Conservation (phyloP, 2,888 invertebrate species). For the Smittia aterrima region DNA sequence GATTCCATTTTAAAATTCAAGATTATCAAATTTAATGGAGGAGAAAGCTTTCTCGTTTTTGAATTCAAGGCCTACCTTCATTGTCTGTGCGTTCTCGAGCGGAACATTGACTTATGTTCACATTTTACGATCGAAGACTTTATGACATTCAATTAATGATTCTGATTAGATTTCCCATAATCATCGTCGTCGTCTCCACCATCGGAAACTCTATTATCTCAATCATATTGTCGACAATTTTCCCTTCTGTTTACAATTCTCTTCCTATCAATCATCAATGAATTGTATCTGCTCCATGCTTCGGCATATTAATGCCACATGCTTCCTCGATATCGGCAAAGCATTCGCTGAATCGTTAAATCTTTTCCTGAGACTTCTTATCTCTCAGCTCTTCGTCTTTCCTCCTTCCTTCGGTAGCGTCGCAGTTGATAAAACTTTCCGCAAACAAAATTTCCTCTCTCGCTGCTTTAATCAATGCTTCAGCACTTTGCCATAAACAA, state of each 20-base stretch:
- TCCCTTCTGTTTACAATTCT: conserved; percentile 18
- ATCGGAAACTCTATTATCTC: background rate
- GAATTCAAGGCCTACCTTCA: no score
- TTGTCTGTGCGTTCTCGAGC: no score
- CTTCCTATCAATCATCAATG: conserved; percentile 37
- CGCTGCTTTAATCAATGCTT: conserved; percentile 30
- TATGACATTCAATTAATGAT: conserved; percentile 29
- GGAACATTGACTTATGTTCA: no score
- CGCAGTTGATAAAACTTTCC: background rate
- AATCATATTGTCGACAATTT: conserved; percentile 1
- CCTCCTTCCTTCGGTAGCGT: background rate
- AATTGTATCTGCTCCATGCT: conserved; percentile 30
- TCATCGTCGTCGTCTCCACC: background rate
- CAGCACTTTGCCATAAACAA: conserved; percentile 30
- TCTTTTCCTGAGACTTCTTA: conserved; percentile 4
- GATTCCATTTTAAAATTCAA: background rate
- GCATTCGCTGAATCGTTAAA: conserved; percentile 34
- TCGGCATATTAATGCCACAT: conserved; percentile 33
- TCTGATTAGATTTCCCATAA: conserved; percentile 6
- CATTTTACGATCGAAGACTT: background rate
- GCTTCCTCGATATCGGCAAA: background rate
- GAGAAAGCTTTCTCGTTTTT: no score
- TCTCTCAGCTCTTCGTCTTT: background rate
- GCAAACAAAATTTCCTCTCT: background rate
- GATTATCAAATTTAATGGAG: no score